Evolutionary conservation across 2,888 invertebrate genomes (phyloP).

Genomic region (Baronia brevicornis): DNA sequence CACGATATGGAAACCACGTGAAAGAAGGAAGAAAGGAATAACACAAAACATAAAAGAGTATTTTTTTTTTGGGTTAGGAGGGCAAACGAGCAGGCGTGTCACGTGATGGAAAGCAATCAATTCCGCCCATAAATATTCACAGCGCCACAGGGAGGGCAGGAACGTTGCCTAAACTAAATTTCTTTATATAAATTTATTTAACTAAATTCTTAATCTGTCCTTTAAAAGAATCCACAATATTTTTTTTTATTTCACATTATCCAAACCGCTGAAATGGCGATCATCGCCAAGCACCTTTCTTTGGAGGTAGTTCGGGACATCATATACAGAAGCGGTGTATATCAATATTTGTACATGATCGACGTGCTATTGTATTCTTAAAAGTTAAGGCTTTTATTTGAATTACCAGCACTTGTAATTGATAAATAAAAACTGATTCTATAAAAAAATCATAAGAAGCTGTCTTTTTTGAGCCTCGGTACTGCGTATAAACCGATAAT

Average conservation of each 20-base stretch:
- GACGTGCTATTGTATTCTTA: conserved; percentile 2
- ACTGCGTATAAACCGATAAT: conserved; percentile 7
- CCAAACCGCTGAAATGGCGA: conserved; percentile 4
- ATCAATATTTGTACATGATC: conserved; percentile 9
- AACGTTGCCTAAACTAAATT: too few relatives aligned
- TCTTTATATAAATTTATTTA: too few relatives aligned
- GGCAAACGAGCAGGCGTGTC: too few relatives aligned
- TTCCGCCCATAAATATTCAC: too few relatives aligned
- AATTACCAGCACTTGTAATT: conserved; percentile 7
- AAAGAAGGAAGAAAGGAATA: too few relatives aligned
- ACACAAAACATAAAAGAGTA: too few relatives aligned
- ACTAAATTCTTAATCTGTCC: background rate
- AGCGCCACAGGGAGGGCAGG: too few relatives aligned
- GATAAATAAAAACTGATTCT: conserved; percentile 5
- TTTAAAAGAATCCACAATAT: conserved; percentile 3
- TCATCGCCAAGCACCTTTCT: conserved; percentile 7
- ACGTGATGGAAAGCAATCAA: too few relatives aligned
- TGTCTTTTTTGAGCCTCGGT: conserved; percentile 4
- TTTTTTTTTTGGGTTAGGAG: too few relatives aligned
- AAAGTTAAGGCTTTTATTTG: conserved; percentile 3
- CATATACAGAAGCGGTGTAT: conserved; percentile 8
- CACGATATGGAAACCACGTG: too few relatives aligned
- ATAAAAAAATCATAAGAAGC: conserved; percentile 4
- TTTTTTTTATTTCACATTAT: conserved; percentile 6
- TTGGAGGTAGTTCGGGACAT: conserved; percentile 11